Evolutionary conservation across 1,140 invertebrate genomes (phyloP).

Genomic region (Nasonia longicornis): DNA sequence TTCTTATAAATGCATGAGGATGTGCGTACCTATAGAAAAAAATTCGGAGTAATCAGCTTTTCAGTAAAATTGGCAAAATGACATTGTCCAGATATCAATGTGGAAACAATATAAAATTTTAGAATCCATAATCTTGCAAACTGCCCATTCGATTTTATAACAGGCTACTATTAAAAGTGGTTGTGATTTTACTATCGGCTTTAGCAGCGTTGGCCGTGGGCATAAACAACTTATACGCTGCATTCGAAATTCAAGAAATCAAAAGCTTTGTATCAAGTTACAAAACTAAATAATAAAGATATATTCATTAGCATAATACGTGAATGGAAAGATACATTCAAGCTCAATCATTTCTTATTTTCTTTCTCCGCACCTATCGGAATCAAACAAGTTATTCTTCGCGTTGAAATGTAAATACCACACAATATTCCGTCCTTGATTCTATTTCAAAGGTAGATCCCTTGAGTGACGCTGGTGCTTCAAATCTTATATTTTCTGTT

Average conservation of each 20-base stretch:
- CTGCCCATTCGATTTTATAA: background rate
- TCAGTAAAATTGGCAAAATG: background rate
- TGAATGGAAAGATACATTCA: too few relatives aligned
- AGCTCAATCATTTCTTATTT: too few relatives aligned
- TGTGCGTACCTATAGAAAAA: background rate
- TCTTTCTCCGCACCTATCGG: too few relatives aligned
- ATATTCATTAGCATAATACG: too few relatives aligned
- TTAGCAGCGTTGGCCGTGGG: background rate
- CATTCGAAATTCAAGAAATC: too few relatives aligned
- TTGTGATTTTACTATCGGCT: background rate
- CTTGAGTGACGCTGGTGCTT: background rate
- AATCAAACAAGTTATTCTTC: background rate
- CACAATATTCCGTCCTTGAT: background rate
- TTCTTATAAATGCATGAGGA: too few relatives aligned
- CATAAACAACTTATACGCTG: background rate
- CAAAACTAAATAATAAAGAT: too few relatives aligned
- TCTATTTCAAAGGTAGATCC: background rate
- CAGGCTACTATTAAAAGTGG: background rate
- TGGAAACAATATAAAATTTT: background rate
- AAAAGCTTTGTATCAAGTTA: background rate
- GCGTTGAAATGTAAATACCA: background rate
- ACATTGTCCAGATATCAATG: background rate
- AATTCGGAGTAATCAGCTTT: background rate
- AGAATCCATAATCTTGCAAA: slow-evolving; percentile 4
- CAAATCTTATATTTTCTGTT: background rate